Evolutionary conservation across 2,797 vertebrate species (phyloP), one percentile per base, ranked within the genome.

Genomic region (Vireo griseus): DNA sequence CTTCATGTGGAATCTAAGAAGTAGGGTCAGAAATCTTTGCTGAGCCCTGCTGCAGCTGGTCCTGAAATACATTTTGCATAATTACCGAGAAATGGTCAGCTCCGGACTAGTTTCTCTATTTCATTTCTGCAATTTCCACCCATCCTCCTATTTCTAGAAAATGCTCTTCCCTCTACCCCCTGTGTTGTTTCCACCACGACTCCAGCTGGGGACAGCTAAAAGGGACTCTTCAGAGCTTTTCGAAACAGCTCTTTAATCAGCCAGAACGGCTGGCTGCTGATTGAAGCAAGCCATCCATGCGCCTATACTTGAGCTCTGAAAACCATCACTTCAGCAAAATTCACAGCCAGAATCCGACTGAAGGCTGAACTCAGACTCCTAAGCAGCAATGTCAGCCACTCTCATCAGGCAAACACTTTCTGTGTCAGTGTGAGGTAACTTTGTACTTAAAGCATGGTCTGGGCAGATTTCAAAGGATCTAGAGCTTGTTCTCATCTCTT

Each of bases 201-300:
- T 93, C 81, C 92, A 97, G 94, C 88, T 91, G 88, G 0, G 0
- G 89, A 88, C 69, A 81, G 57, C 72, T 96, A 86, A 95, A 93
- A 95, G 58, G 58, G 29, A 78, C 85, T 94, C 88, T 95, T 94
- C 86, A 92, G 81, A 90, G 76, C 39, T 84, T 95, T 86, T 73
- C 75, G 88, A 88, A 96, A 68, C 44, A 29, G 8, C 33, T 57
- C 48, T 91, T 94, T 86, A 93, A 94, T 95, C 96, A 95, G 61
- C 35, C 78, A 90, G 65, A 88, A 84, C 0, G 17, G 67, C 90
- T 94, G 84, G 86, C 74, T 92, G 78, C 89, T 97, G 93, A 95
- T 74, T 95, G 96, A 96, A 91, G 86, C 68, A 92, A 96, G 87
- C 47, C 72, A 89, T 66, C 74, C 77, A 93, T 90, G 73, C 3